Conservation (phyloP, 2,888 invertebrate genomes). For the Furcula furcula region DNA sequence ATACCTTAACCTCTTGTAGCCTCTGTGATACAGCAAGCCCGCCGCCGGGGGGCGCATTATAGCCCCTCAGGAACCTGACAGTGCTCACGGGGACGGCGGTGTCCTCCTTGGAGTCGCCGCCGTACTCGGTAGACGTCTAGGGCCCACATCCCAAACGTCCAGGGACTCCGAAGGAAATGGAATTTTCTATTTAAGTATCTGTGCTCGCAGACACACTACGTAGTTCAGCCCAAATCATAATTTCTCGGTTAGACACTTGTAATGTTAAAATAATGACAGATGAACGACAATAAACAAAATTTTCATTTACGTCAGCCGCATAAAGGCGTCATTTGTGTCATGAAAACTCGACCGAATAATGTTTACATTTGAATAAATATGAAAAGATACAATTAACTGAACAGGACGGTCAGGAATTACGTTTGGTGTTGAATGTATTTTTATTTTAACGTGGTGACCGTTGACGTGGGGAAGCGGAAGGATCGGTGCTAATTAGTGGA, state of each 20-base stretch:
- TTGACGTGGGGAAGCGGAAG: constrained; percentile 41
- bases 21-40: no score
- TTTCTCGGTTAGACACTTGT: neutral
- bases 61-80: no score
- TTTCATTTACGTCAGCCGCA: constrained; percentile 3
- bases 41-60: no score
- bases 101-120: no score
- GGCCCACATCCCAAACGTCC: no score
- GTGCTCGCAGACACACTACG: no score
- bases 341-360: constrained; percentile 2
- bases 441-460: constrained; percentile 24
- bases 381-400: constrained; percentile 20
- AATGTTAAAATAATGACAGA: constrained; percentile 6
- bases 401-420: constrained; percentile 27
- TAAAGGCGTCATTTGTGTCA: constrained; percentile 1
- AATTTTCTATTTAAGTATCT: no score
- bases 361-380: constrained; percentile 6
- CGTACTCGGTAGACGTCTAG: no score
- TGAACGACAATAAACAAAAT: constrained; percentile 1
- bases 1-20: no score
- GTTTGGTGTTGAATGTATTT: constrained; percentile 5
- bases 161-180: no score
- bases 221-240: neutral
- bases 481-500: constrained; percentile 44
- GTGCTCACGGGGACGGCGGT: no score